Base-by-base conservation (phyloP, 2,113 vertebrate genomes). In the Riparia riparia region DNA sequence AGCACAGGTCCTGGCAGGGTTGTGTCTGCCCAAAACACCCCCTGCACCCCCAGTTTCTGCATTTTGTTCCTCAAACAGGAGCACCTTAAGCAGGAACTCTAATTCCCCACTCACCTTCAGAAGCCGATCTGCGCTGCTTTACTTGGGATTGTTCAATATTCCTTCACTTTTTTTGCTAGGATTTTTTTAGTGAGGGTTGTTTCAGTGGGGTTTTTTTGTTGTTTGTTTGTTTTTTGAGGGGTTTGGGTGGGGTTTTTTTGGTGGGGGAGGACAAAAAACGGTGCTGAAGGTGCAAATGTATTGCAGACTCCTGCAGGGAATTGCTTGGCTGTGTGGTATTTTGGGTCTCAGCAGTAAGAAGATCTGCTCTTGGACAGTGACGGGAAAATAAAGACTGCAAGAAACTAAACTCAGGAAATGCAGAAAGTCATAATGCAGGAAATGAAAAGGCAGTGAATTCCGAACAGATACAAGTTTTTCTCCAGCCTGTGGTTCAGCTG, bases 401-500 rank as follows among this genome's bases (percentile, higher is more conserved):
- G 90, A 90, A 95, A 86, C 86, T 34, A 80, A 92, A 86, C 42
- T 28, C 71, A 66, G 95, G 88, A 96, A 91, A 85, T 13, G 82
- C 78, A 94, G 87, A 80, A 93, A 82, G 91, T 91, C 85, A 51
- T 73, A 90, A 88, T 66, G 87, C 91, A 96, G 92, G 95, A 93
- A 90, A 97, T 91, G 80, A 91, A 96, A 93, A 86, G 71, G 91
- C 93, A 94, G 93, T 70, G 86, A 87, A 95, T 94, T 82, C 87
- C 4, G 9, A 87, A 72, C 16, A 1, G 1, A 70, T 12, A 37
- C 54, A 47, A 78, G 87, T 56, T 92, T 79, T 88, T 60, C 81
- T 93, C 25, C 51, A 86, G 82, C 5, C 4, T 73, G 79, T 80
- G 91, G 87, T 85, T 96, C 32, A 89, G 74, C 93, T 85, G 82